These are phyloP conservation scores for Mercenaria mercenaria DNA, from an alignment of 1,140 invertebrate species.

Conservation along the genomic window DNA sequence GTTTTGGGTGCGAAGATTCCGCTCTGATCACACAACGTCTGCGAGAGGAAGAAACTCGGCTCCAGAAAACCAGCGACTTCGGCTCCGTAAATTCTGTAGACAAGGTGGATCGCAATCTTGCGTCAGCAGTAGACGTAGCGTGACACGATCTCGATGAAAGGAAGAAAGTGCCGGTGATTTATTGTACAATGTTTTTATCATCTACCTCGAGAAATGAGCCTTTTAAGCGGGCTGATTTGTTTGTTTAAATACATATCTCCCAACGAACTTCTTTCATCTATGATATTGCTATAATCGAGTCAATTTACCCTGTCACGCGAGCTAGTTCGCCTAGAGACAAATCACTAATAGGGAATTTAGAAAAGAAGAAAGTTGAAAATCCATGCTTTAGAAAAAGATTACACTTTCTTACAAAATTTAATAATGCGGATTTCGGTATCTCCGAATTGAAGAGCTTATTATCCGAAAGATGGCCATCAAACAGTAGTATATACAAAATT, in stretches of 20 bases:
- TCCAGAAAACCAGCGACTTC: conserved; percentile 22
- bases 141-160: conserved; percentile 61
- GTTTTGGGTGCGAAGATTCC: conserved; percentile 53
- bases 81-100: conserved; percentile 36
- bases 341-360: conserved; percentile 44
- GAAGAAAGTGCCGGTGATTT: conserved; percentile 59
- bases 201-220: conserved; percentile 63
- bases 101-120: conserved; percentile 46
- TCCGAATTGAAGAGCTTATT: conserved; percentile 43
- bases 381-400: conserved; percentile 65
- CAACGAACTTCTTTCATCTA: conserved; percentile 62
- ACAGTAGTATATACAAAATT: conserved; percentile 52
- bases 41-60: conserved; percentile 8
- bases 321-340: conserved; percentile 49
- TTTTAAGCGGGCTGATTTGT: conserved; percentile 66
- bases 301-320: conserved; percentile 63
- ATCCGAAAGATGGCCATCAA: conserved; percentile 52
- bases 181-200: conserved; percentile 64
- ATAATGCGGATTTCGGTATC: conserved; percentile 59
- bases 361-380: conserved; percentile 47
- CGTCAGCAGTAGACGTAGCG: conserved; percentile 47
- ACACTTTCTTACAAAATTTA: conserved; percentile 63
- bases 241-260: conserved; percentile 69
- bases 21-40: conserved; percentile 48
- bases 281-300: conserved; percentile 59